Evolutionary conservation across 2,113 vertebrate genomes (phyloP).

Genomic region (Ibidorhyncha struthersii): DNA sequence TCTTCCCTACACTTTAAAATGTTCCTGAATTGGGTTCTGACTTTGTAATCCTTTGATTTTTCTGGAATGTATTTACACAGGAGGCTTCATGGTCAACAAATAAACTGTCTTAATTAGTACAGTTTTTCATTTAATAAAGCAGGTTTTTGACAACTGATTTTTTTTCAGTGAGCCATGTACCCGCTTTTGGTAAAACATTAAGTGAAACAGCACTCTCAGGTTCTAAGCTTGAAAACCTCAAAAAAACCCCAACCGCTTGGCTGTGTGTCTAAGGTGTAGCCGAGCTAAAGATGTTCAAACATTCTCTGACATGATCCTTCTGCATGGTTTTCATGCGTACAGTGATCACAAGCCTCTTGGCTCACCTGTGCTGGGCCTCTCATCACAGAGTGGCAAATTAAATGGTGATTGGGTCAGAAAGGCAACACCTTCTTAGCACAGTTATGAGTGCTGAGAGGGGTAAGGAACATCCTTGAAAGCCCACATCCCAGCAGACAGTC

Average conservation of each 20-base stretch:
- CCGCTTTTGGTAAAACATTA: not conserved
- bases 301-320: not conserved
- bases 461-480: not conserved
- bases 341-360: not conserved
- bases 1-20: not conserved
- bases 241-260: not conserved
- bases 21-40: not conserved
- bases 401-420: not conserved
- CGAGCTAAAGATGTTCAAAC: not conserved
- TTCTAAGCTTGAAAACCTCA: not conserved
- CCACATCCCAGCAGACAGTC: not conserved
- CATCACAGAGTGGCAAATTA: not conserved
- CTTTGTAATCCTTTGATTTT: not conserved
- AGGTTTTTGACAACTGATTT: not conserved
- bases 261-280: not conserved
- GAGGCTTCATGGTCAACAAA: not conserved
- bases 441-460: not conserved
- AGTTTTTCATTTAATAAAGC: not conserved
- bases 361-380: not conserved
- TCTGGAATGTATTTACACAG: not conserved
- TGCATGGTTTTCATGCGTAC: not conserved
- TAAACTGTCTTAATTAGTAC: not conserved
- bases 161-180: not conserved
- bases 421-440: not conserved
- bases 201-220: not conserved